Base-by-base conservation (phyloP, 2,888 invertebrate genomes). In the Stenodera caucasica region DNA sequence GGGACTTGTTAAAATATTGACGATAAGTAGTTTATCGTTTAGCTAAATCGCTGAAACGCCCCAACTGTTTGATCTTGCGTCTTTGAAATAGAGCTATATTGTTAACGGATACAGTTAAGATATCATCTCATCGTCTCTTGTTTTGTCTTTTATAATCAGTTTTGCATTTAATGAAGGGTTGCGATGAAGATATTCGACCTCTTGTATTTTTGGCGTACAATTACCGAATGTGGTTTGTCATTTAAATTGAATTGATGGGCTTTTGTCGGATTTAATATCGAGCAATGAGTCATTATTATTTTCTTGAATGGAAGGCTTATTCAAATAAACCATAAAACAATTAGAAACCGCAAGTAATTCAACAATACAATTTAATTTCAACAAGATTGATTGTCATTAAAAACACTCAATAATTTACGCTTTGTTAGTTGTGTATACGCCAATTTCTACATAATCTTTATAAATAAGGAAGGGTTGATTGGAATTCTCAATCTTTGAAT, bases 1-100 rank as follows among this genome's bases (percentile, higher is more conserved):
- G 30, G 1, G 33, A 33, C 1, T n/a, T 2, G n/a, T 33, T 32
- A 32, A 57, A 57, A 52, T 37, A 52, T 53, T 30, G 18, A 52
- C 33, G 57, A 57, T 57, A 53, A 57, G 52, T 57, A 57, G 52
- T 52, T 26, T 3, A 7, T 23, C 53, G 58, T 58, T 52, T 53
- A 57, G 26, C 37, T 57, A 52, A 57, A 57, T 57, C 50, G 50
- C 23, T 35, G 5, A 51, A 57, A 40, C 30, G 40, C 14, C 7
- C 3, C 5, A 7, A 32, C 51, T 40, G 32, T 51, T 57, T 57
- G 52, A 53, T 58, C 58, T 53, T 15, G 9, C 53, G 53, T 53
- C 32, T 58, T 53, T 53, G 29, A 52, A n/a, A 33, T 18, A 6
- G 1, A 33, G 52, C 15, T 14, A n/a, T n/a, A n/a, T 26, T 52